phyloP scores from a whole-genome alignment of 2,888 invertebrate species.

The Proisotoma minuta region DNA sequence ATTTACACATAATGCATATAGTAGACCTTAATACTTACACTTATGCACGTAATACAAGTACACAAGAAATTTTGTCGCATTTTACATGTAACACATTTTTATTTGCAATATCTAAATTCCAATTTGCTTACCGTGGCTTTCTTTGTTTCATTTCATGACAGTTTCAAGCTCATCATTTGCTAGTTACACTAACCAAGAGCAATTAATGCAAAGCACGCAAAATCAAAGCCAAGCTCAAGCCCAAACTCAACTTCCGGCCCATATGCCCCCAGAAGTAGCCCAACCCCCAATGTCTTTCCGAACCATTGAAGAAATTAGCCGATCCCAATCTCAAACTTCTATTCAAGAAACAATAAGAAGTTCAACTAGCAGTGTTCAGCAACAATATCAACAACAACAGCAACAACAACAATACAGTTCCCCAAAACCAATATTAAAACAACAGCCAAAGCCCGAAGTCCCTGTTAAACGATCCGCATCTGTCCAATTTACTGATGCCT shows the following conservation, averaged over 20 bases:
- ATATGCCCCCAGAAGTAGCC: constrained; percentile 35
- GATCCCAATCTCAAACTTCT: neutral
- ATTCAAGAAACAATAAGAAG: neutral
- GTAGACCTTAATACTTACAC: neutral
- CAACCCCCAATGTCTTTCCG: constrained; percentile 27
- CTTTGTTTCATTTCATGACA: constrained; percentile 28
- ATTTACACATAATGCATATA: neutral
- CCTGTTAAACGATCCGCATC: constrained; percentile 33
- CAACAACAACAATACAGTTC: constrained; percentile 25
- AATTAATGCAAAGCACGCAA: constrained; percentile 21
- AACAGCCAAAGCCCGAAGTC: constrained; percentile 28
- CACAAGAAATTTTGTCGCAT: neutral
- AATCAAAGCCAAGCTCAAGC: neutral
- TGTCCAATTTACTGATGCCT: constrained; percentile 31
- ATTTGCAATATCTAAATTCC: neutral
- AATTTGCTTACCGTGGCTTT: constrained; percentile 14
- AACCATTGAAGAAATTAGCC: constrained; percentile 14
- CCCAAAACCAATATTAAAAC: constrained; percentile 37
- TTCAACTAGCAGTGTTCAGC: constrained; percentile 1
- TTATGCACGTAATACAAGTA: neutral
- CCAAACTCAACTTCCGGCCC: constrained; percentile 19
- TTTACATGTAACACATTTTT: neutral
- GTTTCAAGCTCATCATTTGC: constrained; percentile 39
- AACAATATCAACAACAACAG: constrained; percentile 20
- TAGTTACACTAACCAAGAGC: constrained; percentile 45